Percentiles rank a stretch among this genome's conserved stretches.
Conservation (phyloP, 2,113 vertebrate species). For the Alaudala cheleensis region DNA sequence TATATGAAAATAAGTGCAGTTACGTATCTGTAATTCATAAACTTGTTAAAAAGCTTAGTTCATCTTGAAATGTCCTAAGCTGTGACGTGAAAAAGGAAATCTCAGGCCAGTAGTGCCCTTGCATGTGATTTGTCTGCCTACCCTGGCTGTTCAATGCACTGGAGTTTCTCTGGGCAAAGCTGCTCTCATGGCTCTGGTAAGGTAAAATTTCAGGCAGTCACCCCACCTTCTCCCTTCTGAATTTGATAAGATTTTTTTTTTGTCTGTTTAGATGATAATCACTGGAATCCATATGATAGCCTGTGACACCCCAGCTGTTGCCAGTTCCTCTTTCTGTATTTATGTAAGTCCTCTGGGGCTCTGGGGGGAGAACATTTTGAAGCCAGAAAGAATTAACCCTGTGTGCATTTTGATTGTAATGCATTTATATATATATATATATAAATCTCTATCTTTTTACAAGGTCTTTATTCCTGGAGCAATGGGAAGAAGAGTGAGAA, state of each 20-base stretch:
- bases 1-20: not conserved
- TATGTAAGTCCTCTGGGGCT: not conserved
- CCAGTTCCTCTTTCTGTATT: not conserved
- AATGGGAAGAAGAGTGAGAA: not conserved
- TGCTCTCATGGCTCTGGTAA: not conserved
- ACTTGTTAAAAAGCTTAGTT: not conserved
- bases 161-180: not conserved
- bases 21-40: not conserved
- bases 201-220: not conserved
- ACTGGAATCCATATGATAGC: not conserved
- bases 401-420: not conserved
- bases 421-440: not conserved
- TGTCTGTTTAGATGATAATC: not conserved
- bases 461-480: not conserved
- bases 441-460: not conserved
- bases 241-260: not conserved
- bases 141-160: rapidly evolving
- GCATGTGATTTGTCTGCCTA: not conserved
- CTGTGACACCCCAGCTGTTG: not conserved
- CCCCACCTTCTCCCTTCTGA: not conserved
- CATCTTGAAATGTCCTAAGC: not conserved
- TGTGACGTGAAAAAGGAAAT: not conserved
- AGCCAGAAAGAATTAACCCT: not conserved
- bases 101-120: not conserved
- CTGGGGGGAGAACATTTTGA: not conserved